Base-by-base conservation (phyloP, 2,797 vertebrate genomes). In the Sebastes miniatus region DNA sequence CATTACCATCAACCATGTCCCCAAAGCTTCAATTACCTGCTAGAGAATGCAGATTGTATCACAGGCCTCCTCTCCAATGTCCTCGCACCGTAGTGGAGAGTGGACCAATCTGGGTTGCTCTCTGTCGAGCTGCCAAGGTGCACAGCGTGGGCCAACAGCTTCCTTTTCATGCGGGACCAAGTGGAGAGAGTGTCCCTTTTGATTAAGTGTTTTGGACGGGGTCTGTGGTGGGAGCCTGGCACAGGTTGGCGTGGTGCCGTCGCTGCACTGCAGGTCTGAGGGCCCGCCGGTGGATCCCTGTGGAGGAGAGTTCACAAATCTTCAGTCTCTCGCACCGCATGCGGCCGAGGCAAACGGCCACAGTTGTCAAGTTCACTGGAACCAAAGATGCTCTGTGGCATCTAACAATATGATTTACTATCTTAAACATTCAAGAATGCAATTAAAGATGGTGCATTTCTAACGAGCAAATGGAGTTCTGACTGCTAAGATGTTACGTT, bases 121-220 rank as follows among this genome's bases (percentile, higher is more conserved):
- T 83, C 76, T 57, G 83, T 84, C 59, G 27, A 34, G 71, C 76
- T 80, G 89, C 89, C 93, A 87, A 73, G 70, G 67, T 20, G 81
- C 90, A 20, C 83, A 79, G 88, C 83, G 4, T 65, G 83, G 79
- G 81, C 79, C 85, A 82, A 7, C 72, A 79, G 81, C 78, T 79
- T 85, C 69, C 73, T 87, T 88, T 91, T 91, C 77, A 85, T 66
- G 64, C 39, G 8, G 80, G 77, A 84, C 87, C 89, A 75, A 89
- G 79, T 20, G 64, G 74, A 71, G 81, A 83, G 73, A 79, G 71
- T 83, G 89, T 91, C 89, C 67, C 83, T 74, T 93, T 79, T 90
- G 87, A 90, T 93, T 87, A 89, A 83, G 61, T 18, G 84, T 79
- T 84, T 74, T 87, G 91, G 90, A 84, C 24, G 68, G 74, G 70